Percentiles rank a stretch among this genome's conserved stretches.
Evolutionary conservation across 2,888 invertebrate species (phyloP).

Genomic region (Philhelius pedissequus): DNA sequence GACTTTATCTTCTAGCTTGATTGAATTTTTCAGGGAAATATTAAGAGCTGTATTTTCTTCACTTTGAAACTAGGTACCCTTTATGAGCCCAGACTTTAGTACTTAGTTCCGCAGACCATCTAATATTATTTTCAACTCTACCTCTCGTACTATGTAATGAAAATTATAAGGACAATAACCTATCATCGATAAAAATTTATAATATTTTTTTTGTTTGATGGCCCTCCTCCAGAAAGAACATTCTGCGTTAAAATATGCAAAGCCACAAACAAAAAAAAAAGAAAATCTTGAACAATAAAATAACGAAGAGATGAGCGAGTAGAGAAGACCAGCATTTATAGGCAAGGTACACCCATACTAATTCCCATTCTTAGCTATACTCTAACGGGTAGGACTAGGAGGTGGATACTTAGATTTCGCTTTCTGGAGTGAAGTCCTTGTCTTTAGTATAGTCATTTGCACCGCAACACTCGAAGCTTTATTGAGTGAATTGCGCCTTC

Average conservation of each 20-base stretch:
- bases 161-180: conserved; percentile 5
- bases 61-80: too few species aligned
- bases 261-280: conserved; percentile 37
- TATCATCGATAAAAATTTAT: conserved; percentile 17
- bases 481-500: not conserved
- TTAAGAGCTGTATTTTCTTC: too few species aligned
- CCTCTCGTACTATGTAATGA: not conserved
- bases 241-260: conserved; percentile 33
- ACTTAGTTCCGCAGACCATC: too few species aligned
- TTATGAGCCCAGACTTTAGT: too few species aligned
- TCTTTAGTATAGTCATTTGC: not conserved
- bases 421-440: not conserved
- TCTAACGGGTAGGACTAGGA: conserved; percentile 11
- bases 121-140: not conserved
- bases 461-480: not conserved
- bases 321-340: conserved; percentile 6
- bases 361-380: not conserved
- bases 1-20: too few species aligned
- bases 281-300: conserved; percentile 27
- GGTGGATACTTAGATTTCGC: not conserved
- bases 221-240: not conserved
- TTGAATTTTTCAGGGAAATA: too few species aligned
- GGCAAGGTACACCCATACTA: not conserved
- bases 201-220: not conserved
- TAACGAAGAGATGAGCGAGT: not conserved